phyloP scores from a whole-genome alignment of 1,140 invertebrate genomes.

The Drosophila tsacasi region DNA sequence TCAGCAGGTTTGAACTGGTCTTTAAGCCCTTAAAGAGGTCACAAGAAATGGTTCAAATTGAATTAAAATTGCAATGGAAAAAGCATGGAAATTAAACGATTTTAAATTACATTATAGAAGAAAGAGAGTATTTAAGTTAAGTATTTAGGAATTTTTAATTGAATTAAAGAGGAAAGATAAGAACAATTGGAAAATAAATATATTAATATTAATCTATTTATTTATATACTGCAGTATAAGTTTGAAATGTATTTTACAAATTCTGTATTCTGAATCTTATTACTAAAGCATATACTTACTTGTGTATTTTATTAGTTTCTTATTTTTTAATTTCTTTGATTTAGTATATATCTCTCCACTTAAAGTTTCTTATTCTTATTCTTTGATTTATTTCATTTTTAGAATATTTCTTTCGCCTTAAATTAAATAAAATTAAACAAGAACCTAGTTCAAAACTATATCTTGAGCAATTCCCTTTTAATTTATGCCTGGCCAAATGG shows the following conservation, averaged over 20 bases:
- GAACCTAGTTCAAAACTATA: not conserved
- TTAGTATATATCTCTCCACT: not conserved
- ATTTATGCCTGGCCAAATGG: slow-evolving; percentile 12
- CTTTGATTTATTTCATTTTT: too few species aligned
- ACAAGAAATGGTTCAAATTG: not conserved
- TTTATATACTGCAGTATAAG: not conserved
- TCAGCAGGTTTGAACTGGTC: not conserved
- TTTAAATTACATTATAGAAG: not conserved
- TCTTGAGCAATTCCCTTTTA: slow-evolving; percentile 12
- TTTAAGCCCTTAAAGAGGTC: slow-evolving; percentile 25
- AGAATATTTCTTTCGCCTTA: not conserved
- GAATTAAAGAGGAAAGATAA: not conserved
- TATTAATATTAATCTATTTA: not conserved
- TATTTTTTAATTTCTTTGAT: too few species aligned
- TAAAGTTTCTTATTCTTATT: not conserved
- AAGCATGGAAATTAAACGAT: not conserved
- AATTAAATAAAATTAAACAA: not conserved
- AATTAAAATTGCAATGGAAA: not conserved
- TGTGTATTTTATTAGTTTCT: not conserved
- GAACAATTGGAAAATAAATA: too few species aligned
- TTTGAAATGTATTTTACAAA: not conserved
- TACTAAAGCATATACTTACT: too few species aligned
- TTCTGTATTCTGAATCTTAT: not conserved
- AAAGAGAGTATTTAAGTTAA: not conserved
- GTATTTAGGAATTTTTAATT: not conserved